Evolutionary conservation across 2,797 vertebrate species (phyloP), one percentile per base, ranked within the genome.

Genomic region (Tympanoctomys barrerae): DNA sequence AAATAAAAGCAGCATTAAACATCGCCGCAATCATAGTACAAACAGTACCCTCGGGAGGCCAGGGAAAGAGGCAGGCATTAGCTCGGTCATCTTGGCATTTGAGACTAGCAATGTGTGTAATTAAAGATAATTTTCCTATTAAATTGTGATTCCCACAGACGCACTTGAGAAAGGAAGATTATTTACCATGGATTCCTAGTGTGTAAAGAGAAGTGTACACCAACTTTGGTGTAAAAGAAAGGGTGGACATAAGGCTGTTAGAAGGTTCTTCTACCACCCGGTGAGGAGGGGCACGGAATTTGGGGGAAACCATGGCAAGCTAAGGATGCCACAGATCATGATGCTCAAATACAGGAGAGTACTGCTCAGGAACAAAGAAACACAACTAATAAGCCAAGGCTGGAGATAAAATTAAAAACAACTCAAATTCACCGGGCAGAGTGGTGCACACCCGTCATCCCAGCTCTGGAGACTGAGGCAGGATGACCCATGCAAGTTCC

Each of bases 1-100:
- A 92, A 95, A 93, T 94, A 92, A 90, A 7, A 95, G 77, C 62
- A 91, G 66, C 70, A n/a, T 21, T 42, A 92, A 94, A 90, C 88
- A 94, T 80, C 39, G 88, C 95, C 49, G 61, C 39, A 1, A 22
- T 82, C 59, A 0, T 64, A 84, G 92, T 12, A 70, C 39, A 68
- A 66, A 91, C 9, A 13, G 79, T n/a, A 28, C 9, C 1, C 33
- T 59, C 71, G 18, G 59, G 62, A 46, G 73, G 64, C 79, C 7
- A 59, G 80, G 71, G 84, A 54, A 66, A 95, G 91, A 64, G 18
- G 73, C 28, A 0, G 14, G 52, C 52, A 1, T 33, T 78, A 31
- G 16, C 70, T 1, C 1, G 18, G 46, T 68, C 18, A 1, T 59
- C 68, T 5, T 28, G 5, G 39, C 33, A 1, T 33, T 10, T 54